Conservation (phyloP, 2,888 invertebrate species). For the Oscheius sp. region DNA sequence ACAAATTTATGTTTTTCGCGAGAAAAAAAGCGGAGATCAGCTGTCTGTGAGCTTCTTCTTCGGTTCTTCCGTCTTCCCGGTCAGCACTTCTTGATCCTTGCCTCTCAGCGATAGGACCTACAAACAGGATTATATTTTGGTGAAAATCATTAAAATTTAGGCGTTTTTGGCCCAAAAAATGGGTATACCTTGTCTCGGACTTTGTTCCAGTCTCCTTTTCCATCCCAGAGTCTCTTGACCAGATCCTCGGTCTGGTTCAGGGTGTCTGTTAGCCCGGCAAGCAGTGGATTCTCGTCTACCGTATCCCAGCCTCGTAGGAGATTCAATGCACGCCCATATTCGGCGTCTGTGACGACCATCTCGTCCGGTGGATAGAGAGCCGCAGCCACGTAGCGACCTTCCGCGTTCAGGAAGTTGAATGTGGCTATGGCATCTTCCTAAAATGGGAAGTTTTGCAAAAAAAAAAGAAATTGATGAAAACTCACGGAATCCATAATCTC, state of each 20-base stretch:
- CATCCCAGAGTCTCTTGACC: slow-evolving; percentile 57
- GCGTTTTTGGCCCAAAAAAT: not conserved
- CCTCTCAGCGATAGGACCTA: slow-evolving; percentile 3
- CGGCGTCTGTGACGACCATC: slow-evolving; percentile 60
- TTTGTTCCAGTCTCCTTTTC: slow-evolving; percentile 32
- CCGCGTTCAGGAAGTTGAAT: slow-evolving; percentile 90
- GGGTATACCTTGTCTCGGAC: slow-evolving; percentile 5
- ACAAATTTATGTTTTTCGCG: too few species aligned
- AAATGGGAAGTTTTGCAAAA: not conserved
- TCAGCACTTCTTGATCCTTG: not conserved
- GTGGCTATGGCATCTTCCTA: slow-evolving; percentile 86
- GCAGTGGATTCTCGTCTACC: slow-evolving; percentile 61
- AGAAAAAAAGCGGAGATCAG: slow-evolving; percentile 1
- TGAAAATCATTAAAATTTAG: not conserved
- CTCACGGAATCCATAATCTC: slow-evolving; percentile 83
- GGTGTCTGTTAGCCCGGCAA: slow-evolving; percentile 48
- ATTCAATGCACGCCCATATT: slow-evolving; percentile 63
- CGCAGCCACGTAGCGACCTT: slow-evolving; percentile 81
- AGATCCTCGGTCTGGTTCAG: slow-evolving; percentile 53
- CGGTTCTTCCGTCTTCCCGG: not conserved
- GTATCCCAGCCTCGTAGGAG: slow-evolving; percentile 62
- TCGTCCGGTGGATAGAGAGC: slow-evolving; percentile 77
- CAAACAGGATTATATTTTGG: not conserved
- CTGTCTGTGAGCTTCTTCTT: slow-evolving; percentile 18
- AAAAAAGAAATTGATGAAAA: slow-evolving; percentile 3